phyloP scores from a whole-genome alignment of 2,888 invertebrate genomes.

The Cosmopolites sordidus region DNA sequence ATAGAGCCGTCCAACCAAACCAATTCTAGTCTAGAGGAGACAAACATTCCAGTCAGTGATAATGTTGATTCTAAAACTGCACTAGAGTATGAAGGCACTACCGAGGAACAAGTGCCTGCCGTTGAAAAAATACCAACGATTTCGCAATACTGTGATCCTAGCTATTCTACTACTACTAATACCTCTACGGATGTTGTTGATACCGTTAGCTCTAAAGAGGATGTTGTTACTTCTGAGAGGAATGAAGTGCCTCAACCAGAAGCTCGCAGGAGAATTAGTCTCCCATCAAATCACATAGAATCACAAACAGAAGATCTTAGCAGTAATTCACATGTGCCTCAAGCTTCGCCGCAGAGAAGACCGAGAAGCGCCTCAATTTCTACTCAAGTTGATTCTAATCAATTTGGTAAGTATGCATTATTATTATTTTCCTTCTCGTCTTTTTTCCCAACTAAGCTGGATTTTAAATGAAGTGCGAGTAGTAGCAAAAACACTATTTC shows the following conservation, averaged over 20 bases:
- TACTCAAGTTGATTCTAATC: slow-evolving; percentile 80
- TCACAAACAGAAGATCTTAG: slow-evolving; percentile 37
- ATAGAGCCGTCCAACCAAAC: slow-evolving; percentile 49
- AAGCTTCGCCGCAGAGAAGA: slow-evolving; percentile 62
- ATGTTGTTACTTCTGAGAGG: slow-evolving; percentile 14
- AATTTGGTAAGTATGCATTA: slow-evolving; percentile 63
- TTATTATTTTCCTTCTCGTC: not conserved
- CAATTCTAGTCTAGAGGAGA: slow-evolving; percentile 45
- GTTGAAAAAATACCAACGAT: slow-evolving; percentile 63
- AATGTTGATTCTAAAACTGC: slow-evolving; percentile 22
- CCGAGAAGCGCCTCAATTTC: slow-evolving; percentile 76
- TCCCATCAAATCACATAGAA: slow-evolving; percentile 50
- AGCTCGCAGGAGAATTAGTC: slow-evolving; percentile 53
- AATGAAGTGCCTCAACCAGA: slow-evolving; percentile 12
- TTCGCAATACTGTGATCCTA: slow-evolving; percentile 70
- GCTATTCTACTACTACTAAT: slow-evolving; percentile 45
- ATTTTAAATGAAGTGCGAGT: too few species aligned
- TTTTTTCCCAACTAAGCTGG: too few species aligned
- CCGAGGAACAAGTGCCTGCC: slow-evolving; percentile 39
- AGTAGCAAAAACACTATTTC: too few species aligned
- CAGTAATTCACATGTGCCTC: slow-evolving; percentile 46
- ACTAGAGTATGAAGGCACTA: slow-evolving; percentile 26
- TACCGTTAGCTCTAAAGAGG: slow-evolving; percentile 27
- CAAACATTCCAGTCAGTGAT: slow-evolving; percentile 36
- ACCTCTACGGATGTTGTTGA: slow-evolving; percentile 31